These are phyloP conservation scores for Enteromius trimaculatus DNA, from an alignment of 2,797 vertebrate genomes.

Conservation along the genomic window DNA sequence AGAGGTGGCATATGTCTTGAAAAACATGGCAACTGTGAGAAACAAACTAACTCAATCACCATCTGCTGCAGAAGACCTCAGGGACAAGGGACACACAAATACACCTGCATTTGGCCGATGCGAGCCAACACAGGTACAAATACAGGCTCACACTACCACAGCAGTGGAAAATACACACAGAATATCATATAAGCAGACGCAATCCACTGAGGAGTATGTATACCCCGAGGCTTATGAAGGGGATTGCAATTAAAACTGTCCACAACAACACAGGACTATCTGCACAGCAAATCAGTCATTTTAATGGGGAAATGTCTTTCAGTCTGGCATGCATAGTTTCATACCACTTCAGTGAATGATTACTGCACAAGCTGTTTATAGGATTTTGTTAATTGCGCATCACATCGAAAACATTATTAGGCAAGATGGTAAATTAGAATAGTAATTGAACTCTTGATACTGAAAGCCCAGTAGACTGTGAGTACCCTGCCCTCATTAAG, in stretches of 20 bases:
- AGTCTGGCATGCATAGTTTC: slow-evolving; percentile 38
- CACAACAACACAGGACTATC: slow-evolving; percentile 31
- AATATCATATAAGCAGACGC: background rate
- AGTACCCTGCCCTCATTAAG: slow-evolving; percentile 57
- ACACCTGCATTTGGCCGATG: background rate
- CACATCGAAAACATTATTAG: slow-evolving; percentile 56
- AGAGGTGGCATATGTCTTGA: background rate
- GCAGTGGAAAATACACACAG: background rate
- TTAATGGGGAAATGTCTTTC: slow-evolving; percentile 37
- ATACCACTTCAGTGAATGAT: slow-evolving; percentile 49
- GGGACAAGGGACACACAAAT: slow-evolving; percentile 26
- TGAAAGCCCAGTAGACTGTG: slow-evolving; percentile 44
- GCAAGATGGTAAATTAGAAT: slow-evolving; percentile 55
- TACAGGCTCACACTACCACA: background rate
- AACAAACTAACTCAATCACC: slow-evolving; percentile 29
- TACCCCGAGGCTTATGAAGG: slow-evolving; percentile 3
- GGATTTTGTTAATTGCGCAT: slow-evolving; percentile 59
- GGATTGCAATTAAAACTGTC: slow-evolving; percentile 18
- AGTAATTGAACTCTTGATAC: slow-evolving; percentile 56
- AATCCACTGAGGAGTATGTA: background rate
- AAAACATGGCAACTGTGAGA: slow-evolving; percentile 24
- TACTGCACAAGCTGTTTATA: slow-evolving; percentile 45
- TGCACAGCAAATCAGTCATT: slow-evolving; percentile 36
- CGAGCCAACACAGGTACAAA: slow-evolving; percentile 1
- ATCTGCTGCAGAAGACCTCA: slow-evolving; percentile 40